Evolutionary conservation across 2,888 invertebrate species (phyloP), one percentile per base, ranked within the genome.

Genomic region (Koerneria pararmatus): DNA sequence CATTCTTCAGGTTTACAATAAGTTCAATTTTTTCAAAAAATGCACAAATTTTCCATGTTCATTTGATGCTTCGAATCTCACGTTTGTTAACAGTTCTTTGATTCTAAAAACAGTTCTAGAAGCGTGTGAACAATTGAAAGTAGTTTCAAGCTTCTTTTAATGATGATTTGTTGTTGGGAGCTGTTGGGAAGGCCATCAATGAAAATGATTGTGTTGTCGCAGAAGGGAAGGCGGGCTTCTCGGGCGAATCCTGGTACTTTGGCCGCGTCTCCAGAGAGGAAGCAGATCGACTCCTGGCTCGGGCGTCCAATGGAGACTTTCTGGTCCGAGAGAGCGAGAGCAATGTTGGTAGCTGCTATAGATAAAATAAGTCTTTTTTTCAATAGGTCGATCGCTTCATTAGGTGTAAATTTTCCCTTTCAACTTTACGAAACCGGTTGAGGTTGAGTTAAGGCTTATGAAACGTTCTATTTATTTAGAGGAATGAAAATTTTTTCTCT

Each of bases 291-390:
- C 88, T 97, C 84, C 89, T 98, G 84, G 93, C 92, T 84, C 91
- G 91, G 85, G 98, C 94, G 24, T 91, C 91, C 84, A 93, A 97
- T 86, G 98, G 98, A 15, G 97, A 98, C 87, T 99, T 94, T 88
- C 90, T 99, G 83, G 94, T 99, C 82, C 88, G 98, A 79, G 97
- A 97, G 87, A 95, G 94, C 84, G 98, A 98, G 88, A 95, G 97
- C 80, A 97, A 95, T 87, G 97, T 95, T 85, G 75, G 75, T 69
- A 24, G 15, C 35, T 32, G 31, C 35, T 8, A 32, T 15, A 29
- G 37, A 48, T 24, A 3, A 61, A 53, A 31, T 15, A 54, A 60
- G 56, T 58, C 29, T 58, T 34, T 63, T 34, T n/a, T 8, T 32
- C 37, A 6, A 63, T 5, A 53, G 15, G n/a, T n/a, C 15, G 35